Evolutionary conservation across 2,888 invertebrate genomes (phyloP), one percentile per base, ranked within the genome.

Genomic region (Clanis bilineata): DNA sequence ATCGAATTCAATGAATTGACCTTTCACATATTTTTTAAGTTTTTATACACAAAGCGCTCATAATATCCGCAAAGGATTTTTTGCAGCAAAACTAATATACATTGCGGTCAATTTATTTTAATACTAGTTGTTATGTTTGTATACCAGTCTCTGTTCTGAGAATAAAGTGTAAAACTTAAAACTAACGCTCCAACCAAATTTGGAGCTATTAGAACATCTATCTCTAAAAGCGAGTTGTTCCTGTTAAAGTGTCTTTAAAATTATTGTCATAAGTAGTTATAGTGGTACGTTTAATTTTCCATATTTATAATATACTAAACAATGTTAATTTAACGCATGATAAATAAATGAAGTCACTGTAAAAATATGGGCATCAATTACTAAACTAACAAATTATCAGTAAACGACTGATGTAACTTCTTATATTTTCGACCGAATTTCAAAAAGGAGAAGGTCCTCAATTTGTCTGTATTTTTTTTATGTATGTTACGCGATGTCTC

Each of bases 241-340:
- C 51, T 51, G 51, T 28, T 51, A 32, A 32, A 18, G 9, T 51
- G n/a, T 18, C 5, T 18, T 32, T 51, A 51, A 32, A 18, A 51
- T 32, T 32, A 32, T 51, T 51, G 51, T 32, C 21, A 21, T 3
- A 51, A 51, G 51, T 32, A 51, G 18, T 51, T 51, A 51, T 32
- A 51, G 18, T 18, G 2, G 18, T 25, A 9, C 3, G 28, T 47
- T 47, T 15, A 47, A 57, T 25, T n/a, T 43, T 25, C 22, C 28
- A 41, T 28, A 32, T 32, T 44, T 1, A 43, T 39, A 39, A 43
- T 18, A 25, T 28, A 57, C 43, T 23, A 47, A 25, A 47, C 47
- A 6, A 47, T 15, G 28, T 47, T 47, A 28, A 28, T 47, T 15
- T 47, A 23, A 28, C 3, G 47, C 25, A 9, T 47, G 25, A 15